Conservation (phyloP, 2,113 vertebrate genomes). For the Leucoraja erinaceus region DNA sequence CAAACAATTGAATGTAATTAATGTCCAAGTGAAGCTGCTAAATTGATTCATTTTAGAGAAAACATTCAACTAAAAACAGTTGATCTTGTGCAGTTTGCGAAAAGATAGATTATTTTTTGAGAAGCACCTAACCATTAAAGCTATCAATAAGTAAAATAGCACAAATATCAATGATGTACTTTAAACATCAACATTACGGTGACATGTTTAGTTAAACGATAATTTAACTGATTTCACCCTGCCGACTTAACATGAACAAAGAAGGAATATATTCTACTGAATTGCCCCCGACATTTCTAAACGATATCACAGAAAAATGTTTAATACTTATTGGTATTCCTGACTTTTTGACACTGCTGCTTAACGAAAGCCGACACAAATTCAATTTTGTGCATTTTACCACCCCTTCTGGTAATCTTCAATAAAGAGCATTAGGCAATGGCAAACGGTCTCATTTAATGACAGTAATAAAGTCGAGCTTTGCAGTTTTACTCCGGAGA, state of each 20-base stretch:
- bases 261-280: neutral
- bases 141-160: neutral
- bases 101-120: neutral
- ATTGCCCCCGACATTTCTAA: neutral
- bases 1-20: neutral
- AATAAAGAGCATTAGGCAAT: neutral
- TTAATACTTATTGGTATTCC: slow-evolving; percentile 12
- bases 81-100: neutral
- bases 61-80: neutral
- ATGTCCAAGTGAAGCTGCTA: neutral
- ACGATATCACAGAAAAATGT: neutral
- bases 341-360: neutral
- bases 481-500: neutral
- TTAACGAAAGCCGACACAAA: neutral
- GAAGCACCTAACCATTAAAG: neutral
- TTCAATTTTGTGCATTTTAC: neutral
- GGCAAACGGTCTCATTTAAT: too few relatives aligned
- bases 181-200: neutral
- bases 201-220: neutral
- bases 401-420: neutral
- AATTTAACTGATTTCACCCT: neutral
- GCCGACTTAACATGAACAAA: neutral
- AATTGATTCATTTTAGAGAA: neutral
- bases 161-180: slow-evolving; percentile 31
- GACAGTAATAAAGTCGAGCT: too few relatives aligned